A percentile compares a stretch with the other conserved stretches of the same genome.
phyloP scores from a whole-genome alignment of 2,113 vertebrate genomes.

The Chloroceryle aenea region DNA sequence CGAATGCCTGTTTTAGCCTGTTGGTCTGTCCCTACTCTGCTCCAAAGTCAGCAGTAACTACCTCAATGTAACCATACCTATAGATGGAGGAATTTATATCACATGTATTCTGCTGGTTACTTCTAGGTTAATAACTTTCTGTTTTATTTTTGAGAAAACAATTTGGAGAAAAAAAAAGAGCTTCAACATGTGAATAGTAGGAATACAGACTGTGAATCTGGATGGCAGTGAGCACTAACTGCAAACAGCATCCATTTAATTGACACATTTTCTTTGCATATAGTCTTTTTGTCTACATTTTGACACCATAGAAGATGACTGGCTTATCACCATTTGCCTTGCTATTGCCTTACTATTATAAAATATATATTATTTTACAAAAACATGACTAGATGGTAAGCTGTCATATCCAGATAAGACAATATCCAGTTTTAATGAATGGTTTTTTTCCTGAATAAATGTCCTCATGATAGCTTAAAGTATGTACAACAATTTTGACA shows the following conservation, averaged over 20 bases:
- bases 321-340: neutral
- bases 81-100: neutral
- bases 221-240: neutral
- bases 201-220: neutral
- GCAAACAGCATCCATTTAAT: neutral
- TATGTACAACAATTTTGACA: conserved; percentile 1
- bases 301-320: neutral
- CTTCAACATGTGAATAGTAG: neutral
- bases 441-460: conserved; percentile 42
- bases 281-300: neutral
- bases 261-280: neutral
- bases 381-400: conserved; percentile 25
- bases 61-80: neutral
- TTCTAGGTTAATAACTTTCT: neutral
- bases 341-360: neutral
- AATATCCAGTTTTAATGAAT: conserved; percentile 45
- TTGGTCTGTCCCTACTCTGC: neutral
- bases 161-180: neutral
- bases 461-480: conserved; percentile 14
- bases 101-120: neutral
- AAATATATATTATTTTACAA: conserved; percentile 18
- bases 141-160: neutral
- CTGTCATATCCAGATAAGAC: conserved; percentile 26
- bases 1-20: neutral
- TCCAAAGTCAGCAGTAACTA: neutral